Evolutionary conservation across 2,113 vertebrate genomes (phyloP).

Genomic region (Brevimyrus niger): DNA sequence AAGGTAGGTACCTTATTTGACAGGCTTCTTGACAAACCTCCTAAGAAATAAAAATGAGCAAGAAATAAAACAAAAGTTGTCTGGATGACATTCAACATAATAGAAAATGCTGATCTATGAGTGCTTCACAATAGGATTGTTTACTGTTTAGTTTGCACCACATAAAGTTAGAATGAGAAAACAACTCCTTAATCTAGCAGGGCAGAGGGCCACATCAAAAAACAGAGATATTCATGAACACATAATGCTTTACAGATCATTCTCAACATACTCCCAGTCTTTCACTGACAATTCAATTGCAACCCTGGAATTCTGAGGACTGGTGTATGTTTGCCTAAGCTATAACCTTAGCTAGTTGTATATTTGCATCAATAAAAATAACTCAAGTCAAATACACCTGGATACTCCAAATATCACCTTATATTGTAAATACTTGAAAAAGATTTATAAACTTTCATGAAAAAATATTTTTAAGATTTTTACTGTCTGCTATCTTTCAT

Average conservation of each 20-base stretch:
- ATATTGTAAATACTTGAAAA: neutral
- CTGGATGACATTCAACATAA: neutral
- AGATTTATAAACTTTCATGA: neutral
- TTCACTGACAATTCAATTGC: neutral
- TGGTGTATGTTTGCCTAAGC: neutral
- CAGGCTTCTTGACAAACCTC: neutral
- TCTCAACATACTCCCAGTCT: neutral
- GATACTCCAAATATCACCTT: neutral
- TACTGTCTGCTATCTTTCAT: neutral
- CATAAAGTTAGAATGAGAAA: neutral
- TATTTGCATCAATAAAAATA: neutral
- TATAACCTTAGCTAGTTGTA: neutral
- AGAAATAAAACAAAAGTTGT: constrained; percentile 1
- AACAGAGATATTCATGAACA: neutral
- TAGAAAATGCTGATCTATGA: neutral
- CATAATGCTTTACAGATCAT: neutral
- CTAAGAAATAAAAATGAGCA: neutral
- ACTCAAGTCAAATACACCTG: neutral
- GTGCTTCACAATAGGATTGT: neutral
- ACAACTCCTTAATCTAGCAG: neutral
- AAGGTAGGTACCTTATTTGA: neutral
- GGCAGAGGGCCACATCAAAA: neutral
- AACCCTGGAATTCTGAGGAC: neutral
- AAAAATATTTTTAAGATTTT: neutral
- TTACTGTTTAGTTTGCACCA: neutral